Evolutionary conservation across 2,888 invertebrate species (phyloP).

Genomic region (Brenthis daphne): DNA sequence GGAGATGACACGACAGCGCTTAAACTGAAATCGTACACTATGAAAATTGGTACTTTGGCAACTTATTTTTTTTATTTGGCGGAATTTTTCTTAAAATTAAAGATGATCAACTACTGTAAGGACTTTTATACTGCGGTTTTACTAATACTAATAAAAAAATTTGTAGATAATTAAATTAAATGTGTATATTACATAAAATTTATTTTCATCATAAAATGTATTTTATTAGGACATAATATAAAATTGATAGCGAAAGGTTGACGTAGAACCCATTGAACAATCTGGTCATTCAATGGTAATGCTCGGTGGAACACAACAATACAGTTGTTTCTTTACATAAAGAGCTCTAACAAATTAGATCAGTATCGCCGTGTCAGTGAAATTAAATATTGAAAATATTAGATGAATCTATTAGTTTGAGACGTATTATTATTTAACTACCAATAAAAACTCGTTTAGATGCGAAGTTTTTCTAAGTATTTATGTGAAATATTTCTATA

Average conservation of each 20-base stretch:
- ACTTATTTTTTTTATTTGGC: too few relatives aligned
- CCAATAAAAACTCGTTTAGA: too few relatives aligned
- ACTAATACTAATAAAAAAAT: too few relatives aligned
- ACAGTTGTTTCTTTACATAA: conserved; percentile 29
- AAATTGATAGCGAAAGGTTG: conserved; percentile 8
- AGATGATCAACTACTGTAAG: too few relatives aligned
- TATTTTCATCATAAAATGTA: conserved; percentile 15
- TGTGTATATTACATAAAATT: background rate
- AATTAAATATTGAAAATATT: conserved; percentile 5
- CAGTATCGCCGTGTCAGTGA: conserved; percentile 15
- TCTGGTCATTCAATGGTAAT: conserved; percentile 12
- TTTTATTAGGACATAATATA: conserved; percentile 29
- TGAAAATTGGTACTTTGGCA: too few relatives aligned
- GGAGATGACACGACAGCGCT: too few relatives aligned
- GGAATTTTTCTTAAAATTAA: too few relatives aligned
- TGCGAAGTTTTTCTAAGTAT: too few relatives aligned
- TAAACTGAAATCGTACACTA: too few relatives aligned
- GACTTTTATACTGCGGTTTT: too few relatives aligned
- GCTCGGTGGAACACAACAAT: conserved; percentile 25
- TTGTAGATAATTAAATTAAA: background rate
- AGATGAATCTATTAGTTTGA: background rate
- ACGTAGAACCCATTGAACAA: conserved; percentile 7
- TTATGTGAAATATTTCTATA: too few relatives aligned
- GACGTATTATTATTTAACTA: too few relatives aligned
- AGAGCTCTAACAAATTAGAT: conserved; percentile 32